These are phyloP conservation scores for Galerucella pusilla DNA, from an alignment of 2,888 invertebrate genomes.

Conservation along the genomic window DNA sequence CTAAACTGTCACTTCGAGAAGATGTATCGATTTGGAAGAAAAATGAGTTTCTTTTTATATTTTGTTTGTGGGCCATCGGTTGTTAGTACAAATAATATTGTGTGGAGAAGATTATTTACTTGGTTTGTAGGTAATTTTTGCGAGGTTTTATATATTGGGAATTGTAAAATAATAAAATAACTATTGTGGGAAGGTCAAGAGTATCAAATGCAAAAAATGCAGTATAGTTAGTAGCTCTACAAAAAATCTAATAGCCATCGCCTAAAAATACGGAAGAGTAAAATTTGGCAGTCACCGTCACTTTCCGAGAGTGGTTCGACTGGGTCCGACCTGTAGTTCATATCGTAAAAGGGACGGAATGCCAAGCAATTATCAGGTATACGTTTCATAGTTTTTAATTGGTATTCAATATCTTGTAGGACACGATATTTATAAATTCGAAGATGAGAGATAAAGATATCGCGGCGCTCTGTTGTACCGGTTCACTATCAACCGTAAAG, in stretches of 20 bases:
- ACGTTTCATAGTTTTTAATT: slow-evolving; percentile 57
- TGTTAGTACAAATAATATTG: too few relatives aligned
- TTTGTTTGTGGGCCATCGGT: slow-evolving; percentile 18
- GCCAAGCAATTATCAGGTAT: slow-evolving; percentile 50
- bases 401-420: slow-evolving; percentile 56
- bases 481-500: not conserved
- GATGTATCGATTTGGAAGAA: slow-evolving; percentile 46
- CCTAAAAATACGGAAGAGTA: too few relatives aligned
- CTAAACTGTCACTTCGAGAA: slow-evolving; percentile 52
- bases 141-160: too few relatives aligned
- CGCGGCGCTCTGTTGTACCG: slow-evolving; percentile 23
- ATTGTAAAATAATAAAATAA: too few relatives aligned
- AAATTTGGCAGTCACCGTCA: too few relatives aligned
- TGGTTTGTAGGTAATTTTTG: too few relatives aligned
- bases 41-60: slow-evolving; percentile 25
- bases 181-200: too few relatives aligned
- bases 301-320: too few relatives aligned
- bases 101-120: too few relatives aligned
- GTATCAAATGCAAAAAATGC: too few relatives aligned
- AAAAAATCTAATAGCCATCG: too few relatives aligned
- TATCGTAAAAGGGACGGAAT: slow-evolving; percentile 34
- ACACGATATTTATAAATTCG: slow-evolving; percentile 55
- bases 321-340: not conserved
- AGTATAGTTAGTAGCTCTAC: too few relatives aligned
- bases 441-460: slow-evolving; percentile 41